Base-by-base conservation (phyloP, 2,113 vertebrate species). In the Sula dactylatra region DNA sequence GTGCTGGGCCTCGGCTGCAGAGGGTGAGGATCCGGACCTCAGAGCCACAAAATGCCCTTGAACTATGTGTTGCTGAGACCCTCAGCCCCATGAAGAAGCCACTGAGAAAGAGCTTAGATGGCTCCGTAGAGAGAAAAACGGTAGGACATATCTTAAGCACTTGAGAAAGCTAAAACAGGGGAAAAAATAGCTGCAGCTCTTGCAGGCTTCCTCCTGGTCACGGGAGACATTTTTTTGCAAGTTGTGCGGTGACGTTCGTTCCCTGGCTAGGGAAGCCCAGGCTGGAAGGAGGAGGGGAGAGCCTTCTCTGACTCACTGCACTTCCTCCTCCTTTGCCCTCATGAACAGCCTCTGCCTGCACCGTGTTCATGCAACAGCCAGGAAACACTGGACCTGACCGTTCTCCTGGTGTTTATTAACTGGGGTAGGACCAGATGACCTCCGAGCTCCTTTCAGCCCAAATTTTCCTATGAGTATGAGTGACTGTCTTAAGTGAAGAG, bases 371-470 rank as follows among this genome's bases (percentile, higher is more conserved):
- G 42, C 38, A 50, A 31, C 34, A 31, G 7, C 31, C 32, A 17
- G n/a, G 26, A 70, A 22, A 13, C 2, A 3, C 24, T 1, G 5
- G 26, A 59, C n/a, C 55, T 62, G 32, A 3, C 32, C 1, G 0
- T 25, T 42, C 49, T 21, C 22, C 61, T 29, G 29, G 44, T 40
- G 24, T 24, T 42, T 29, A n/a, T 70, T 25, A 72, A 24, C 25
- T 6, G 16, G 15, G 27, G 17, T 31, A 52, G 36, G 29, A 45
- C 34, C 25, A 69, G 27, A 24, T 22, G 36, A 59, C n/a, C 19
- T 54, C 54, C 3, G 2, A 72, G 56, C n/a, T 56, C n/a, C 27
- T 61, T 70, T 49, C 58, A 78, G 38, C 38, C 44, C 49, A 20
- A 3, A 13, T 88, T 70, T 47, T 69, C 59, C 62, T 29, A 1